These are phyloP conservation scores for Australoheros scitulus DNA, from an alignment of 2,113 vertebrate genomes.

Conservation along the genomic window DNA sequence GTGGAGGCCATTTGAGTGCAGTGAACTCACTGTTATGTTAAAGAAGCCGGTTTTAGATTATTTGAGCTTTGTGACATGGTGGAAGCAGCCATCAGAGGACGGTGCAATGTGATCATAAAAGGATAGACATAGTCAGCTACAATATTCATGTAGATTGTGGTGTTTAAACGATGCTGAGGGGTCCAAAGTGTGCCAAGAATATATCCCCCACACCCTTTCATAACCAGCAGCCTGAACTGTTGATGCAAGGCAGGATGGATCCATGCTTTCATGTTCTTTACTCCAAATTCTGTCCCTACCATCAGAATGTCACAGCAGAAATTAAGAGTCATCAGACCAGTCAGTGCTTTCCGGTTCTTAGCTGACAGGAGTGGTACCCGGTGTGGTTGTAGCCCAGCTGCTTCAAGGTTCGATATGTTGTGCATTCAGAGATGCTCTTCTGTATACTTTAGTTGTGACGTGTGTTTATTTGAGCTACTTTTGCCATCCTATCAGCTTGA, in stretches of 20 bases:
- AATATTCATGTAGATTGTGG: background rate
- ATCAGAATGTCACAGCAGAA: background rate
- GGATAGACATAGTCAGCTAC: background rate
- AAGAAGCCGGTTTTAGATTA: background rate
- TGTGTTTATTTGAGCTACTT: background rate
- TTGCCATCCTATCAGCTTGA: background rate
- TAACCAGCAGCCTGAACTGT: too few species aligned
- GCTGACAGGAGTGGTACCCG: background rate
- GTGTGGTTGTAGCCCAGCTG: background rate
- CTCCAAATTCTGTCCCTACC: background rate
- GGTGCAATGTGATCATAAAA: background rate
- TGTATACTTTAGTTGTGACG: background rate
- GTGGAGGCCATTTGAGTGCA: background rate
- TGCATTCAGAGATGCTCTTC: background rate
- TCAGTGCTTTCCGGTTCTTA: background rate
- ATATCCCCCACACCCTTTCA: background rate
- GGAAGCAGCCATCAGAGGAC: too few species aligned
- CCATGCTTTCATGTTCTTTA: background rate
- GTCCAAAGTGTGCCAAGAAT: background rate
- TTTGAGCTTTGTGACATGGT: background rate
- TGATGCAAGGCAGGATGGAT: too few species aligned
- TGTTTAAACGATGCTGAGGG: background rate
- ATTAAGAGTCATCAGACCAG: background rate
- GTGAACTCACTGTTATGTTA: background rate
- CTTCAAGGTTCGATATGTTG: too few species aligned